Evolutionary conservation across 1,140 invertebrate species (phyloP).

Genomic region (Rhagoletis zephyria): DNA sequence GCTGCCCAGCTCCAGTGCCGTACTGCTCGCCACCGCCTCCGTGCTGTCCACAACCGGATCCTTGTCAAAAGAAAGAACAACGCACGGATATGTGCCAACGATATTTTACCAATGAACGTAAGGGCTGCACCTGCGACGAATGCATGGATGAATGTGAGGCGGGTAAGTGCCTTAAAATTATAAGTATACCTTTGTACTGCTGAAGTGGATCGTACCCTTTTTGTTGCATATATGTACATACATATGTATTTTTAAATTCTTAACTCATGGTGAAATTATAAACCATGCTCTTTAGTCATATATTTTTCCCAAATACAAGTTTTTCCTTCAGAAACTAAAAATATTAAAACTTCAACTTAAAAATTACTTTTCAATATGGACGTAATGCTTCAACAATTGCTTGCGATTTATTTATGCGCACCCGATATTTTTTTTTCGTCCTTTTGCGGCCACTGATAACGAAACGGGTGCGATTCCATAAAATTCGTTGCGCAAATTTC

Average conservation of each 20-base stretch:
- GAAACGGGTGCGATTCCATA: constrained; percentile 57
- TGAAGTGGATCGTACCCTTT: constrained; percentile 59
- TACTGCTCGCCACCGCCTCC: background rate
- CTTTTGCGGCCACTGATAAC: background rate
- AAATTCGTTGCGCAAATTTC: constrained; percentile 51
- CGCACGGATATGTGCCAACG: constrained; percentile 46
- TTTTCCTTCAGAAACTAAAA: background rate
- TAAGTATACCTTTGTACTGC: background rate
- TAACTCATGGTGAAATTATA: too few species aligned
- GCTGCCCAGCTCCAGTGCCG: constrained; percentile 34
- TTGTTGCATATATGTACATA: constrained; percentile 10
- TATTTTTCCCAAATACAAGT: background rate
- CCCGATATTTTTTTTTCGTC: background rate
- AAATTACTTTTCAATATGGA: too few species aligned
- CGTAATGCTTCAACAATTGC: background rate
- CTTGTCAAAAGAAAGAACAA: constrained; percentile 7
- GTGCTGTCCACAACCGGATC: constrained; percentile 23
- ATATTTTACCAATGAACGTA: constrained; percentile 9
- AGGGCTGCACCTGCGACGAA: constrained; percentile 55
- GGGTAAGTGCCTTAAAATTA: constrained; percentile 25
- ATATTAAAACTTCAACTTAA: too few species aligned
- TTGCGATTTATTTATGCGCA: background rate
- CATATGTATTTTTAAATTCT: too few species aligned
- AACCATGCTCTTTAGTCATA: background rate
- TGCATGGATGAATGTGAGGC: constrained; percentile 56